Base-by-base conservation (phyloP, 2,113 vertebrate genomes). In the Neotoma lepida region DNA sequence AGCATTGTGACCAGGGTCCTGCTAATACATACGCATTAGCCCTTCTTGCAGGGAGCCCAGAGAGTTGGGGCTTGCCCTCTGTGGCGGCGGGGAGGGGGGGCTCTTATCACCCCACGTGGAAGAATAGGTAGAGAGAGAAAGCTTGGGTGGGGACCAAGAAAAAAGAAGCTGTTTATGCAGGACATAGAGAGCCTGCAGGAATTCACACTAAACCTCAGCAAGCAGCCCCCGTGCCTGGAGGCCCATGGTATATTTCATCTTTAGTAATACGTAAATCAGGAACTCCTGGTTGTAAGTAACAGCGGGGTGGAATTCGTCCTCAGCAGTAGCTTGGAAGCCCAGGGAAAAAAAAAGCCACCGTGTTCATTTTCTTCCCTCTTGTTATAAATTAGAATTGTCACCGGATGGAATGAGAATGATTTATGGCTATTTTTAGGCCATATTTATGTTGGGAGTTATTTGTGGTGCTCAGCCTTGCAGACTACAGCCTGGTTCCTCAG, bases 371-470 rank as follows among this genome's bases (percentile, higher is more conserved):
- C 80, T 94, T 20, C 80, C 74, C 89, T 90, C 33, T 0, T 66
- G 77, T 92, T 92, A 86, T 96, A 95, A 96, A 93, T 97, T 86
- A 94, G 96, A 94, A 84, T 88, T 88, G 44, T 95, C 95, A 58
- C 90, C 4, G 82, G 77, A 17, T 73, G 88, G 87, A 89, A 39
- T 91, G 64, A 39, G 94, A 80, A 41, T 85, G 95, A 85, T 70
- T 58, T 71, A 80, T 46, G 84, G 94, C 51, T 90, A 92, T 96
- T 94, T 89, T 86, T 68, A 77, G 96, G 92, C 74, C 61, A 9
- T 90, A 39, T 86, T 96, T 94, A 56, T 84, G 90, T 96, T 74
- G 56, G 85, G 93, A 68, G 92, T 90, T 84, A 82, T 82, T 88
- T 77, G 89, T 64, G 80, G 91, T 63, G 39, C 76, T 90, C 86